Evolutionary conservation across 1,140 invertebrate species (phyloP).

Genomic region (Homarus americanus): DNA sequence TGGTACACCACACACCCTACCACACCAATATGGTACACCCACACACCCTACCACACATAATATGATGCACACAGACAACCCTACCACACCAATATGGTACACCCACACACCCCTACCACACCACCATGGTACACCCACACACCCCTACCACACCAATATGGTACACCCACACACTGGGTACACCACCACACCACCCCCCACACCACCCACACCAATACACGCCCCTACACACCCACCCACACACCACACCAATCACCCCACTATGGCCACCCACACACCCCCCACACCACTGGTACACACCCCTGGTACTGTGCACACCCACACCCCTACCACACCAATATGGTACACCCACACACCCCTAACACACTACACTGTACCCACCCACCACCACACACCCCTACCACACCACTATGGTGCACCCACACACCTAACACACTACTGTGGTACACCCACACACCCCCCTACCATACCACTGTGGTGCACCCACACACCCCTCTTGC

Average conservation of each 20-base stretch:
- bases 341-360: background rate
- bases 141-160: background rate
- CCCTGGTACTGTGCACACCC: background rate
- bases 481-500: too few species aligned
- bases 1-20: too few species aligned
- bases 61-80: too few species aligned
- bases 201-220: background rate
- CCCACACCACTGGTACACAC: background rate
- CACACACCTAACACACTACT: too few species aligned
- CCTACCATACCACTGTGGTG: too few species aligned
- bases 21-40: too few species aligned
- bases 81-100: too few species aligned
- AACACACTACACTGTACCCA: background rate
- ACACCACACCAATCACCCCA: background rate
- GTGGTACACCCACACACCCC: too few species aligned
- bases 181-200: background rate
- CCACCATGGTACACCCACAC: background rate
- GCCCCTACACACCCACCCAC: background rate
- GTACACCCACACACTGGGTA: background rate
- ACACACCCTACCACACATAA: too few species aligned
- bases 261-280: background rate
- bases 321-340: background rate
- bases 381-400: background rate
- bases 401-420: background rate
- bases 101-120: too few species aligned